Evolutionary conservation across 2,113 vertebrate species (phyloP), one percentile per base, ranked within the genome.

Genomic region (Aldabrachelys gigantea): DNA sequence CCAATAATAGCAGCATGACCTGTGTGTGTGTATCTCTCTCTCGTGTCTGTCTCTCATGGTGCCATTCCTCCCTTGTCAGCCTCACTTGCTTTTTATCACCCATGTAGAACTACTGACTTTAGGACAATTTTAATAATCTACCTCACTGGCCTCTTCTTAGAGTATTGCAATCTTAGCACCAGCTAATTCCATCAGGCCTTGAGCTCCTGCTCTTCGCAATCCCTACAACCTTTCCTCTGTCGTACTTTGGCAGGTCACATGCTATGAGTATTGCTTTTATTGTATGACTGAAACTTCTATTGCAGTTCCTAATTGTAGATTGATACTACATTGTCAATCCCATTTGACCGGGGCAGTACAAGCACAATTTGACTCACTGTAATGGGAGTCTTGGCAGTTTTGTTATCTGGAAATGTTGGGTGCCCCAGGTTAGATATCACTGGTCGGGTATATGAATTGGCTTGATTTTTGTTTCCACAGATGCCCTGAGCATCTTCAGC

Each of bases 321-420:
- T 84, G 0, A 29, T 75, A 56, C 57, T 84, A 52, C 8, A 3
- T 10, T 38, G 81, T 65, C 52, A 29, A 1, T 95, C 72, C 11
- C 53, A 0, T 38, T 5, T n/a, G 88, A 53, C 56, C 82, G n/a
- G 75, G 41, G 41, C 41, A 78, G 12, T 44, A 38, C 25, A 84
- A 22, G 27, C 62, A 57, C 35, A 56, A 0, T 35, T 50, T 0
- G 1, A 41, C 69, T 31, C 2, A 0, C 47, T 91, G 83, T 27
- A 6, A 49, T 59, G 59, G n/a, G 79, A 2, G 0, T 14, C 10
- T 80, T 54, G 52, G 75, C 16, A 35, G 79, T 91, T 65, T 38
- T 54, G 0, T 13, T 49, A 0, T 9, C 4, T 25, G 1, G 0
- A 85, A 89, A 4, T 47, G n/a, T 41, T 59, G 59, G 29, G 44